These are phyloP conservation scores for Osmoderma eremita DNA, from an alignment of 2,888 invertebrate species.

Conservation along the genomic window DNA sequence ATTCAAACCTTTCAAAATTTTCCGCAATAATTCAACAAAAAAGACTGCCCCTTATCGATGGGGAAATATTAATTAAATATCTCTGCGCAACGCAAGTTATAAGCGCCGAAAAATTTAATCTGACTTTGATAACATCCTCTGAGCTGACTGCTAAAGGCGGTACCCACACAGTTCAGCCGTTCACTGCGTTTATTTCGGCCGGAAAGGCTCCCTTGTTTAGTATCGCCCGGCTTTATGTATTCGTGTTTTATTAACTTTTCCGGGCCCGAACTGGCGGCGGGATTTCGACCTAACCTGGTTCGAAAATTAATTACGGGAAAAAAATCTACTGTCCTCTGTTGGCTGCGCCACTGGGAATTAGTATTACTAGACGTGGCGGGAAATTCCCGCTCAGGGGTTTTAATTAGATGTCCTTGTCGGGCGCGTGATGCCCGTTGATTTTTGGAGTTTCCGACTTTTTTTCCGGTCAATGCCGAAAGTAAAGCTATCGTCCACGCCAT, in stretches of 20 bases:
- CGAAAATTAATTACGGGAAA: too few relatives aligned
- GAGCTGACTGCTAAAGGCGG: too few relatives aligned
- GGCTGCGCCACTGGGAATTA: slow-evolving; percentile 27
- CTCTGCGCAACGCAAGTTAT: too few relatives aligned
- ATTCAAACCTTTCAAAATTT: too few relatives aligned
- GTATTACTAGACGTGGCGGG: slow-evolving; percentile 7
- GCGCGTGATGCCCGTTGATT: slow-evolving; percentile 17
- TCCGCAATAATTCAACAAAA: too few relatives aligned
- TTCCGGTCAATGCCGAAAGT: neutral
- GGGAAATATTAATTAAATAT: too few relatives aligned
- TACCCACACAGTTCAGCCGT: neutral
- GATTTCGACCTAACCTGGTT: neutral
- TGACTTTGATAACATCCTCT: too few relatives aligned
- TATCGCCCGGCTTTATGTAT: slow-evolving; percentile 2
- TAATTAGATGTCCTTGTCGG: slow-evolving; percentile 32
- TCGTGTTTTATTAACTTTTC: slow-evolving; percentile 32
- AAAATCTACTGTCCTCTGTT: too few relatives aligned
- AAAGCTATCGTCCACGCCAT: too few relatives aligned
- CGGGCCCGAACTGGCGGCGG: neutral
- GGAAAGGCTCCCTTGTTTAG: neutral
- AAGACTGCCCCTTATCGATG: too few relatives aligned
- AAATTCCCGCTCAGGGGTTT: slow-evolving; percentile 21
- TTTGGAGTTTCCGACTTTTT: neutral
- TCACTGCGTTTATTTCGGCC: neutral
- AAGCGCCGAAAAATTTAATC: too few relatives aligned